Conservation (phyloP, 2,113 vertebrate species). For the Spheniscus mendiculus region DNA sequence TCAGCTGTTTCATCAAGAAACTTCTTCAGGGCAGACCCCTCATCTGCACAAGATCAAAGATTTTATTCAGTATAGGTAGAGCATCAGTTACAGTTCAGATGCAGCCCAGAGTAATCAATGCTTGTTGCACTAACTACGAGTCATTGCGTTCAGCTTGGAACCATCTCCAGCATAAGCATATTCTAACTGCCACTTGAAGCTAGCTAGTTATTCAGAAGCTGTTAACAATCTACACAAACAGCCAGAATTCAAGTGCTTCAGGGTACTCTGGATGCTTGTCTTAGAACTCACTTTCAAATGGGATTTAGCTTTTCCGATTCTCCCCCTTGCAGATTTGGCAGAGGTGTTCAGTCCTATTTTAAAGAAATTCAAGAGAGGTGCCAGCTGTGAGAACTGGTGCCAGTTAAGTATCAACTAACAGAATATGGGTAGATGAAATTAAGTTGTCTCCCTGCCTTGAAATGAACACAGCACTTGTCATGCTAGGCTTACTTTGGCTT, state of each 20-base stretch:
- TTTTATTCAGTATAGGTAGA: neutral
- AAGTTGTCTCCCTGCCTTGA: neutral
- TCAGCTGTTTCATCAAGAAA: slow-evolving; percentile 89
- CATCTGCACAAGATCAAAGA: slow-evolving; percentile 68
- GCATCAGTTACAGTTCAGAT: neutral
- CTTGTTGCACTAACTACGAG: neutral
- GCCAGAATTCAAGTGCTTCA: neutral
- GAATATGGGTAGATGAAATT: neutral
- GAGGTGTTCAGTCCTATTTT: neutral
- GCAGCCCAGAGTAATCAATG: neutral
- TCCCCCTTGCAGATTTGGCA: neutral
- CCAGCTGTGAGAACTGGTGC: neutral
- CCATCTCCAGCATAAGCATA: neutral
- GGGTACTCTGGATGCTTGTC: neutral
- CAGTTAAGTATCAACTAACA: neutral
- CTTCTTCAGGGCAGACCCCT: slow-evolving; percentile 87
- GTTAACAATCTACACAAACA: neutral
- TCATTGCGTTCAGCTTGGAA: neutral
- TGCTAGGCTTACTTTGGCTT: neutral
- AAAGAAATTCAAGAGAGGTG: neutral
- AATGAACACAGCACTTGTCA: neutral
- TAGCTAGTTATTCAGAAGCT: neutral
- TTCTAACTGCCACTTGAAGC: neutral
- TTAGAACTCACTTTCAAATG: neutral
- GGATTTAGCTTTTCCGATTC: neutral